Conservation (phyloP, 2,888 invertebrate genomes). For the Aphodius granarius region DNA sequence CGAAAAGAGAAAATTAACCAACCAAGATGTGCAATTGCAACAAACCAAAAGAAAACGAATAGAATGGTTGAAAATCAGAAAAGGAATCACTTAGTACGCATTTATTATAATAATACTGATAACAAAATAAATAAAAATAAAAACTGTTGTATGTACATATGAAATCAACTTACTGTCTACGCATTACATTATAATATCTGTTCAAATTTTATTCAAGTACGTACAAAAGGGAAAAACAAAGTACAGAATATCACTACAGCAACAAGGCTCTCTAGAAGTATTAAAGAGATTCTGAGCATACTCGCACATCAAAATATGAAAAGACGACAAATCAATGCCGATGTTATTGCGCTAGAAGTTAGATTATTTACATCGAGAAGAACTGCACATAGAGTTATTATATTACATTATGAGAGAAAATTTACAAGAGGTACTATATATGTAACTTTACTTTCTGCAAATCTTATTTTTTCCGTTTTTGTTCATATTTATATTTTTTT, state of each 20-base stretch:
- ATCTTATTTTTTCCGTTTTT: slow-evolving; percentile 9
- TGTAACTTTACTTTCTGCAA: slow-evolving; percentile 3
- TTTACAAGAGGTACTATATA: slow-evolving; percentile 49
- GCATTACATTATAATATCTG: slow-evolving; percentile 21
- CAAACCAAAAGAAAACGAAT: neutral
- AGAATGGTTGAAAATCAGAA: slow-evolving; percentile 13
- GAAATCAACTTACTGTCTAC: slow-evolving; percentile 16
- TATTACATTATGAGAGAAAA: slow-evolving; percentile 46
- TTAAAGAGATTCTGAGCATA: slow-evolving; percentile 6
- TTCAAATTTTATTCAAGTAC: slow-evolving; percentile 1
- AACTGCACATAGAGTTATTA: slow-evolving; percentile 49
- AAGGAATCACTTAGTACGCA: slow-evolving; percentile 27
- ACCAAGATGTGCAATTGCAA: neutral
- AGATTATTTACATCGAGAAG: slow-evolving; percentile 50
- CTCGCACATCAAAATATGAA: slow-evolving; percentile 1
- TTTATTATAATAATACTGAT: slow-evolving; percentile 27
- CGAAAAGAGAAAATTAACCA: neutral
- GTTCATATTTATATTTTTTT: slow-evolving; percentile 39
- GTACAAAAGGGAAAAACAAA: slow-evolving; percentile 2
- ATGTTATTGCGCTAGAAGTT: slow-evolving; percentile 10
- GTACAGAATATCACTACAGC: slow-evolving; percentile 10
- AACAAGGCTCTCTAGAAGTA: slow-evolving; percentile 8
- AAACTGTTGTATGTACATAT: slow-evolving; percentile 10
- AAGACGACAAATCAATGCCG: neutral
- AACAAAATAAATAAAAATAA: slow-evolving; percentile 23